Conservation (phyloP, 2,113 vertebrate species). For the Cisticola juncidis region DNA sequence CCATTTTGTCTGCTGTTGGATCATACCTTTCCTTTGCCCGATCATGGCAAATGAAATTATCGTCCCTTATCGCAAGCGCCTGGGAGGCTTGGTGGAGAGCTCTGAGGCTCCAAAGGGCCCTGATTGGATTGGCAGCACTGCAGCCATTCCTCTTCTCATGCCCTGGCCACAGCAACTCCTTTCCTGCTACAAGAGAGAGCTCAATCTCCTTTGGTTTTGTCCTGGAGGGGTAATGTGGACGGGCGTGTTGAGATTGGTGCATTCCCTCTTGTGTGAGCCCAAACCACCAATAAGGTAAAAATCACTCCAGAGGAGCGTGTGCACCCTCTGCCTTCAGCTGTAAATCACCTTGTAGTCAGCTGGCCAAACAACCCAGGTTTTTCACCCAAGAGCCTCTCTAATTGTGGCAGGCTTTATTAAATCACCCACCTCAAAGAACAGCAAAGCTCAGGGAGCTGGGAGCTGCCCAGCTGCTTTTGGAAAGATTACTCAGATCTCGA, state of each 20-base stretch:
- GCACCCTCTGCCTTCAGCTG: background rate
- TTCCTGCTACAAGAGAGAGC: conserved; percentile 12
- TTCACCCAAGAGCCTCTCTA: background rate
- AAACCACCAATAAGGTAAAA: conserved; percentile 57
- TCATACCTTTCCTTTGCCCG: conserved; percentile 12
- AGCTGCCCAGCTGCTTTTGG: background rate
- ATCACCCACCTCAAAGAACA: background rate
- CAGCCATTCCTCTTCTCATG: conserved; percentile 47
- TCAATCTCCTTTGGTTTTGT: conserved; percentile 63
- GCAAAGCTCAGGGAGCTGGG: background rate
- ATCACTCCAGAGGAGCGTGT: conserved; percentile 28
- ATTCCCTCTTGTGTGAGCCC: conserved; percentile 51
- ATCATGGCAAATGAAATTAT: conserved; percentile 12
- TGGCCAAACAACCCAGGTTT: background rate
- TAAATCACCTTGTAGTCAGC: conserved; percentile 12
- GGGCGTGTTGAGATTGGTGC: conserved; percentile 33
- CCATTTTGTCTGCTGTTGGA: conserved; percentile 27
- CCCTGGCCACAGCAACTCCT: conserved; percentile 31
- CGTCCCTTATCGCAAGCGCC: background rate
- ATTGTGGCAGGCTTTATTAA: background rate
- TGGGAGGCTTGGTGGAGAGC: background rate
- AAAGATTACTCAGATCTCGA: background rate
- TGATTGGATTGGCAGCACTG: conserved; percentile 59
- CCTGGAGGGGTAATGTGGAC: conserved; percentile 47
- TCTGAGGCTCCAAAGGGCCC: background rate